phyloP scores from a whole-genome alignment of 2,888 invertebrate genomes.

The Anarsia innoxiella region DNA sequence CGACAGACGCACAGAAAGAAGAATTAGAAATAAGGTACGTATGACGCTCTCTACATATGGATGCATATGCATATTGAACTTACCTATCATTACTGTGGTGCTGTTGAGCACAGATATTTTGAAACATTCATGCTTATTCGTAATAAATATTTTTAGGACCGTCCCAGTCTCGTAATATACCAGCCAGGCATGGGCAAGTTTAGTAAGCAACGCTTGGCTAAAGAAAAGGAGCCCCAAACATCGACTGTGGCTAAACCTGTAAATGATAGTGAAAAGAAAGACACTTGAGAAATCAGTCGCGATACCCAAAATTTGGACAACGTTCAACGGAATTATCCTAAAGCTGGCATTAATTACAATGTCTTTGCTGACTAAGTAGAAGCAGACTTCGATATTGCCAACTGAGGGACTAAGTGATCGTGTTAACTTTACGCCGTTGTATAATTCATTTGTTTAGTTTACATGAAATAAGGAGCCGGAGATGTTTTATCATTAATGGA shows the following conservation, averaged over 20 bases:
- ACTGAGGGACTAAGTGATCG: slow-evolving; percentile 55
- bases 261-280: slow-evolving; percentile 67
- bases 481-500: slow-evolving; percentile 38
- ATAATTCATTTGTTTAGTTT: slow-evolving; percentile 52
- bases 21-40: slow-evolving; percentile 80
- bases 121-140: neutral
- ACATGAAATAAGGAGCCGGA: slow-evolving; percentile 45
- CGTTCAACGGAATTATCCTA: slow-evolving; percentile 66
- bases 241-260: slow-evolving; percentile 38
- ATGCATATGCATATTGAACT: neutral
- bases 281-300: slow-evolving; percentile 56
- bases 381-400: slow-evolving; percentile 57
- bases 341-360: slow-evolving; percentile 57
- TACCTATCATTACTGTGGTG: too few species aligned
- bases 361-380: slow-evolving; percentile 52
- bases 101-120: too few species aligned
- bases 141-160: slow-evolving; percentile 75
- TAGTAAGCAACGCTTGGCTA: slow-evolving; percentile 78
- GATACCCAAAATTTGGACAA: slow-evolving; percentile 61
- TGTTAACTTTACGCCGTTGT: slow-evolving; percentile 49
- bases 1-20: slow-evolving; percentile 76
- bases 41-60: neutral
- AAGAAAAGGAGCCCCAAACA: slow-evolving; percentile 55
- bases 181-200: slow-evolving; percentile 92
- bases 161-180: slow-evolving; percentile 92